A percentile compares a stretch with the other conserved stretches of the same genome.
Evolutionary conservation across 2,888 invertebrate genomes (phyloP).

Genomic region (Acronicta leporina): DNA sequence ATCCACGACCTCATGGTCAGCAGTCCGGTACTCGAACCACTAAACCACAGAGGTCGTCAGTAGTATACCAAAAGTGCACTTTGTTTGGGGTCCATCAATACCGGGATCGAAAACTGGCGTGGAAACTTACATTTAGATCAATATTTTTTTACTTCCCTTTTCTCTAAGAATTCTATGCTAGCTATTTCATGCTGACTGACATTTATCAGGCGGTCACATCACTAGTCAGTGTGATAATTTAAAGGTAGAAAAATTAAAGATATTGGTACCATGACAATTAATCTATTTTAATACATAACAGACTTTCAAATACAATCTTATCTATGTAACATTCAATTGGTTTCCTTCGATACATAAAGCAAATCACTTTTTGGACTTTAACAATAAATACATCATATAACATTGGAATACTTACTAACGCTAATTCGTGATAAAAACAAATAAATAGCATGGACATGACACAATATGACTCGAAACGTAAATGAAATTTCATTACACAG

Average conservation of each 20-base stretch:
- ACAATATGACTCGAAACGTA: slow-evolving; percentile 78
- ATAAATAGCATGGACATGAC: slow-evolving; percentile 76
- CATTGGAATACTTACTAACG: slow-evolving; percentile 79
- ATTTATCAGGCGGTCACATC: too few species aligned
- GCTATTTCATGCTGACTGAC: too few species aligned
- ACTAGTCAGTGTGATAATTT: too few species aligned
- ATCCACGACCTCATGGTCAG: too few species aligned
- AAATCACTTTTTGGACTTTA: slow-evolving; percentile 77
- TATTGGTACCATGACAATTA: slow-evolving; percentile 66
- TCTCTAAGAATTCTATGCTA: too few species aligned
- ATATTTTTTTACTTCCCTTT: too few species aligned
- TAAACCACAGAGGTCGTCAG: too few species aligned
- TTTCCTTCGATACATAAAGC: slow-evolving; percentile 74
- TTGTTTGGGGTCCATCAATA: too few species aligned
- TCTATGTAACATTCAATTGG: slow-evolving; percentile 80
- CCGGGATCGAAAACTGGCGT: too few species aligned
- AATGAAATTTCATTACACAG: slow-evolving; percentile 66
- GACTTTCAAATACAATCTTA: slow-evolving; percentile 87
- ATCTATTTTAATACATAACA: slow-evolving; percentile 84
- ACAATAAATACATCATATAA: slow-evolving; percentile 83
- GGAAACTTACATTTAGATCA: too few species aligned
- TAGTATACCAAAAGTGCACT: too few species aligned
- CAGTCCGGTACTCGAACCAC: too few species aligned
- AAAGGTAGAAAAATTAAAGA: slow-evolving; percentile 60
- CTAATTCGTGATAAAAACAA: slow-evolving; percentile 71